Base-by-base conservation (phyloP, 2,797 vertebrate genomes). In the Amblyraja radiata region DNA sequence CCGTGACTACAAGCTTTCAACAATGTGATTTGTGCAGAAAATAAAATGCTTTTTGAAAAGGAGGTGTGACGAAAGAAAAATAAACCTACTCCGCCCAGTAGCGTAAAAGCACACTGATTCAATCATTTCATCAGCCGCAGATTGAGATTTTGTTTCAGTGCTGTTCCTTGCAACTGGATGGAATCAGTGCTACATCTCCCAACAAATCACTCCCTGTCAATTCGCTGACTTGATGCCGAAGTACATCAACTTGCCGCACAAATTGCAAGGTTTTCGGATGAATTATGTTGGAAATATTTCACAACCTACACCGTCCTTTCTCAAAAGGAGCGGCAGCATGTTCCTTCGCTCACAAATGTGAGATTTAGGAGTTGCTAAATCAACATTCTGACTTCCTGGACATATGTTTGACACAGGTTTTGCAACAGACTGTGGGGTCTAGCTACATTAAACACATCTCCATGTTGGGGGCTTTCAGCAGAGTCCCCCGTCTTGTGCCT, bases 361-460 rank as follows among this genome's bases (percentile, higher is more conserved):
- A 54, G 21, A 74, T 74, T 92, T 92, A 92, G 90, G 90, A 76
- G 58, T 92, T 92, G 68, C 71, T 92, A 92, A 74, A 76, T 92
- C 90, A 92, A 92, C 90, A 92, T 46, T 74, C 71, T 28, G 46
- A 92, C 71, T 92, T 92, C 90, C 90, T 92, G 90, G 90, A 92
- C 90, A 92, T 92, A 46, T 92, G 90, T 92, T 92, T 92, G 90
- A 92, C 90, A 92, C 90, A 92, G 90, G 71, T 92, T 92, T 92
- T 92, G 68, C 68, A 92, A n/a, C 90, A 92, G 90, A 39, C 71
- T 92, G 68, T 92, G 90, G 76, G 90, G 90, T 76, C 68, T 23
- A 74, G 90, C 90, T 92, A 58, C 71, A 92, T 76, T 92, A 92
- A 92, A 76, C 90, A 92, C 90, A 74, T 54, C 73, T 92, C 90